Base-by-base conservation (phyloP, 92 coral and sea anemone species). In the Palythoa heliodiscus region DNA sequence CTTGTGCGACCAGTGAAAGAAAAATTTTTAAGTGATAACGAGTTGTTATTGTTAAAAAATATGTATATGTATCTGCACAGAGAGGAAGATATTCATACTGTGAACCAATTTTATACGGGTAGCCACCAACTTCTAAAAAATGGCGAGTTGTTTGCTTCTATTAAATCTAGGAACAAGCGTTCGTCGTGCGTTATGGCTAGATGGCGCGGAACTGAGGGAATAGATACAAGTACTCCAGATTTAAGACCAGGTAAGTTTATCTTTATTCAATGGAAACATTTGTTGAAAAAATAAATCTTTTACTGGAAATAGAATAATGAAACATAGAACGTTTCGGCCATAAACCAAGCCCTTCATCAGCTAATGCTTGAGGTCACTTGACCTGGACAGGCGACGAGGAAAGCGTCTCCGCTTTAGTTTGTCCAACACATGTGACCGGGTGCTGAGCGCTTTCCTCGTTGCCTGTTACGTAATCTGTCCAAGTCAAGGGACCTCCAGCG, bases 191-290 rank as follows among this genome's bases (percentile, higher is more conserved):
- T 84, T 52, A 7, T 73, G n/a, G 87, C 87, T 11, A 84, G 72
- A 37, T 84, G 87, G 84, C 71, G 60, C 73, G 87, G 84, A 50
- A 52, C 13, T 23, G 57, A 35, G 84, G 84, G 69, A 22, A 25
- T 84, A 25, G 87, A 84, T 37, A 84, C 82, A 16, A 19, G 23
- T 40, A 22, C 47, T 55, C 20, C 70, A 57, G 87, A 84, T 38
- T 24, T n/a, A 50, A 71, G 87, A 84, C 67, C 87, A 19, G 87
- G 87, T 84, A 48, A 84, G 57, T 75, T 75, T 54, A 12, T 54
- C 61, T 54, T 2, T 54, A 2, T n/a, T n/a, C n/a, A 52, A 52
- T 5, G 55, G 5, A 52, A 52, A 52, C 11, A 52, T 52, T 5
- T 52, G 11, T 5, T 52, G 5, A 52, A 52, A 5, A 52, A 52